Percentiles rank a stretch among this genome's conserved stretches.
Evolutionary conservation across 2,797 vertebrate genomes (phyloP).

Genomic region (Octomys mimax): DNA sequence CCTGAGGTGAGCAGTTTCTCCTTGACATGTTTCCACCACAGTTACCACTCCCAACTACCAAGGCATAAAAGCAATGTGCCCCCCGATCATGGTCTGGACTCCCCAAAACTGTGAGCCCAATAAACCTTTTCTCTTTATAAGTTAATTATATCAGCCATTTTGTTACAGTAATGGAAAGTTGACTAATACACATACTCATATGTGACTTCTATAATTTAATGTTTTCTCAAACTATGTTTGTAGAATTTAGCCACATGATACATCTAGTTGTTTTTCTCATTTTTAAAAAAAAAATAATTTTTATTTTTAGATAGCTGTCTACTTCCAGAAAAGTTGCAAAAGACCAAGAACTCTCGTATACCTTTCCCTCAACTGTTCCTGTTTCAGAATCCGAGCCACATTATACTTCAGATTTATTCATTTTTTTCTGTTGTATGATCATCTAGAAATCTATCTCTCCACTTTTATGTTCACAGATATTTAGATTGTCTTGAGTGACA

Average conservation of each 20-base stretch:
- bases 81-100: background rate
- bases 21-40: too few relatives aligned
- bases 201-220: conserved; percentile 7
- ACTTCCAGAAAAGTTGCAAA: background rate
- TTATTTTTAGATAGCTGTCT: conserved; percentile 35
- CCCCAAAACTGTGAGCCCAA: background rate
- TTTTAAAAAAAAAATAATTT: background rate
- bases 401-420: background rate
- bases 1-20: background rate
- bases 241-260: background rate
- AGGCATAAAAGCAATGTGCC: background rate
- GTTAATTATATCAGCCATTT: background rate
- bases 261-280: background rate
- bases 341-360: background rate
- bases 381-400: background rate
- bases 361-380: background rate
- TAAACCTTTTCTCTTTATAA: background rate
- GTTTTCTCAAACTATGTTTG: conserved; percentile 26
- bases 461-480: background rate
- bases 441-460: conserved; percentile 19
- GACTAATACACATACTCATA: background rate
- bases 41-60: background rate
- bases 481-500: background rate
- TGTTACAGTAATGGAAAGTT: background rate
- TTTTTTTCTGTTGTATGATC: background rate